phyloP scores from a whole-genome alignment of 2,113 vertebrate species.

The Takifugu flavidus region DNA sequence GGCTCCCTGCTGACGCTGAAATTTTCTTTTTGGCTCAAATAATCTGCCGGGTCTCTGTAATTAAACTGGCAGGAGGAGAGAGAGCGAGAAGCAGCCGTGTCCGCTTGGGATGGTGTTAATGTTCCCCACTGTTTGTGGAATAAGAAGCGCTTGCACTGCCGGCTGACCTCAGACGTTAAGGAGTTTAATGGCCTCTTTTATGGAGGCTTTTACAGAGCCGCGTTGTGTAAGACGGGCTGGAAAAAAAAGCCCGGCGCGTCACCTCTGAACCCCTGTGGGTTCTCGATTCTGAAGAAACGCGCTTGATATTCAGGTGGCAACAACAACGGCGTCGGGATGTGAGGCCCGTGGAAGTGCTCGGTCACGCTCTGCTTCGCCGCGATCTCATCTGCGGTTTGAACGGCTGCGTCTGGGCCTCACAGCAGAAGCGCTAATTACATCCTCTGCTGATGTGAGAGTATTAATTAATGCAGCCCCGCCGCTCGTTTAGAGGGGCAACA shows the following conservation, averaged over 20 bases:
- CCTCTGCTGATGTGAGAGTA: not conserved
- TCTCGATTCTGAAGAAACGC: no score
- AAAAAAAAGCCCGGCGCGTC: no score
- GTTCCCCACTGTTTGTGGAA: constrained; percentile 9
- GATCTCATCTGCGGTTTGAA: not conserved
- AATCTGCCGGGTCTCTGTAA: constrained; percentile 37
- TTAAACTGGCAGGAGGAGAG: constrained; percentile 57
- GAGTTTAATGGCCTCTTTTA: constrained; percentile 15
- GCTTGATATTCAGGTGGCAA: no score
- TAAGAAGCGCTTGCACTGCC: constrained; percentile 18
- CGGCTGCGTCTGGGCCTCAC: not conserved
- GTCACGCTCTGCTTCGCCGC: not conserved
- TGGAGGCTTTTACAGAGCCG: constrained; percentile 6
- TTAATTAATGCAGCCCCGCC: not conserved
- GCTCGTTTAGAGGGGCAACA: not conserved
- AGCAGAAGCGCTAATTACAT: not conserved
- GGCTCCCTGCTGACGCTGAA: constrained; percentile 23
- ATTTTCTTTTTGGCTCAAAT: constrained; percentile 35
- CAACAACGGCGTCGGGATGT: no score
- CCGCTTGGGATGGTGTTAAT: constrained; percentile 7
- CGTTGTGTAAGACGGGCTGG: not conserved
- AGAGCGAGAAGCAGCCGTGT: constrained; percentile 11
- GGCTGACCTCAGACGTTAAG: constrained; percentile 17
- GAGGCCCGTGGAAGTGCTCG: not conserved
- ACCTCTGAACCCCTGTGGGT: no score